These are phyloP conservation scores for Anguilla rostrata DNA, from an alignment of 2,113 vertebrate genomes.

Conservation along the genomic window DNA sequence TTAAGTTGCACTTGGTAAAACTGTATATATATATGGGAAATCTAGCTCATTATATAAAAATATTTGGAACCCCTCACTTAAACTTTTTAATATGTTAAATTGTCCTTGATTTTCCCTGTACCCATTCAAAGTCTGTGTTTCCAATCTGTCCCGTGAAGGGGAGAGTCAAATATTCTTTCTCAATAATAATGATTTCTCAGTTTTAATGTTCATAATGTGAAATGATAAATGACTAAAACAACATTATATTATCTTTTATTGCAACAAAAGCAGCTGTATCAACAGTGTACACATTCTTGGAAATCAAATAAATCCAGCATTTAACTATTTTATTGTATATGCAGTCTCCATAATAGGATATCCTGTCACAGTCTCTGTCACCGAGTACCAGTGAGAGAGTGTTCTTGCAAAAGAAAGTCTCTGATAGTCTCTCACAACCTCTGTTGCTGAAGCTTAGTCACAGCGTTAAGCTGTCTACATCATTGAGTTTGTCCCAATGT, in stretches of 20 bases:
- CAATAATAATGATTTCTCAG: not conserved
- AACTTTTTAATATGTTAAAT: too few relatives aligned
- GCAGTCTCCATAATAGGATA: not conserved
- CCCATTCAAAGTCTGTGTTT: not conserved
- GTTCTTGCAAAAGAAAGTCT: not conserved
- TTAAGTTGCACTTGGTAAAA: too few relatives aligned
- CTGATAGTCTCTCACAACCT: not conserved
- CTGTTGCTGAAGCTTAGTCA: not conserved
- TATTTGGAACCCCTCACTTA: too few relatives aligned
- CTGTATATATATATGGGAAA: too few relatives aligned
- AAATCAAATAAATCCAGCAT: not conserved
- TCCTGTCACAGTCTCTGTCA: not conserved
- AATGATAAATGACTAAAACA: not conserved
- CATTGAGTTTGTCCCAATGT: not conserved
- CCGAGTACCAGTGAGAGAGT: not conserved
- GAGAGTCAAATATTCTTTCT: not conserved
- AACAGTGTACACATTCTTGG: not conserved
- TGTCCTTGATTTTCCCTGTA: not conserved
- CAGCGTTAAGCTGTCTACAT: not conserved
- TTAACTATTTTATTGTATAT: not conserved
- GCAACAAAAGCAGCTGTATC: not conserved
- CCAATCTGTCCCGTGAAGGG: too few relatives aligned
- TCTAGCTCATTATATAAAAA: too few relatives aligned
- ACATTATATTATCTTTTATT: not conserved
- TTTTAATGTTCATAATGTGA: not conserved